Percentiles rank a stretch among this genome's conserved stretches.
Evolutionary conservation across 2,797 vertebrate genomes (phyloP).

Genomic region (Luscinia luscinia): DNA sequence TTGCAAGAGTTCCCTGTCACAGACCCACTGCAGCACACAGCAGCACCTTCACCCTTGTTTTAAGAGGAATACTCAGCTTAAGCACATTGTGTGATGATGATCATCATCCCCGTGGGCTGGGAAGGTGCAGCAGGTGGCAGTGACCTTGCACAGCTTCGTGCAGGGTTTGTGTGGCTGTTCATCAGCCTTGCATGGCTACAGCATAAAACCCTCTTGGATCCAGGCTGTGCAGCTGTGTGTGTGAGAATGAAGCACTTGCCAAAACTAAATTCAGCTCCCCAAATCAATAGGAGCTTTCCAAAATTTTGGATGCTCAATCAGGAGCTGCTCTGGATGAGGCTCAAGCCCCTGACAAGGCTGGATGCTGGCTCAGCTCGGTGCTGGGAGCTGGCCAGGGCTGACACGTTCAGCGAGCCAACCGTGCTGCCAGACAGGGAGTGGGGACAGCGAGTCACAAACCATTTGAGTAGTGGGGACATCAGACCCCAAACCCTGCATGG

Average conservation of each 20-base stretch:
- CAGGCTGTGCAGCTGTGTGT: background rate
- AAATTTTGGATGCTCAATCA: background rate
- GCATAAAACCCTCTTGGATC: background rate
- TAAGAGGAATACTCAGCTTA: background rate
- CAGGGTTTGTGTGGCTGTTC: background rate
- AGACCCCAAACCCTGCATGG: accelerated
- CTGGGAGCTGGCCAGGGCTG: background rate
- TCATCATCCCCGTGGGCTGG: background rate
- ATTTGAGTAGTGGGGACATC: background rate
- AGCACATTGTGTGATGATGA: accelerated
- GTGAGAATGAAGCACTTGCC: background rate
- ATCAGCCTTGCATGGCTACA: accelerated
- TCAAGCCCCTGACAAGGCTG: background rate
- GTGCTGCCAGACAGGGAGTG: accelerated
- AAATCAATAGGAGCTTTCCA: background rate
- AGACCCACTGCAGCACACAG: background rate
- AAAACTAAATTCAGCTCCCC: background rate
- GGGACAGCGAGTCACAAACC: background rate
- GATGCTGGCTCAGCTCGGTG: background rate
- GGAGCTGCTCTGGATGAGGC: background rate
- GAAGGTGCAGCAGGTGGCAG: background rate
- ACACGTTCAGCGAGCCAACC: accelerated
- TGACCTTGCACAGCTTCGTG: accelerated
- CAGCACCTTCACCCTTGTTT: background rate
- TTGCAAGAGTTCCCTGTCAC: background rate